These are phyloP conservation scores for Heterotilapia buettikoferi DNA, from an alignment of 2,113 vertebrate species.

Conservation along the genomic window DNA sequence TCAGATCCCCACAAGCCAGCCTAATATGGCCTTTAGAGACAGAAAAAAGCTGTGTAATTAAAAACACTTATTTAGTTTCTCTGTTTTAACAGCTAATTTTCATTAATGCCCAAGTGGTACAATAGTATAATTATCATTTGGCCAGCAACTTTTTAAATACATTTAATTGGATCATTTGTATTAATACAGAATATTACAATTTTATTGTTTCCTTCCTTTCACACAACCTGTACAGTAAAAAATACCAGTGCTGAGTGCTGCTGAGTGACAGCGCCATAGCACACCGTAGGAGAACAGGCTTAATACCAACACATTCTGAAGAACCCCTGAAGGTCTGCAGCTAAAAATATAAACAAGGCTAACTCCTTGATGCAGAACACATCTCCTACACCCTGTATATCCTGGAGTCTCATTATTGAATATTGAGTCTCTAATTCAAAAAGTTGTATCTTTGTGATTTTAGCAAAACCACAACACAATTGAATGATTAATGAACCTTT, in stretches of 20 bases:
- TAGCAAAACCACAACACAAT: not conserved
- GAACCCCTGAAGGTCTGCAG: constrained; percentile 49
- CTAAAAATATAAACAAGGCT: constrained; percentile 72
- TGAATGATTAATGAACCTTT: constrained; percentile 8
- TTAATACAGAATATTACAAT: constrained; percentile 5
- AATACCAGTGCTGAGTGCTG: not conserved
- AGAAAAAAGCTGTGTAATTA: constrained; percentile 10
- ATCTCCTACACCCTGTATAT: constrained; percentile 45
- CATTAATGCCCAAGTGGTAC: constrained; percentile 9
- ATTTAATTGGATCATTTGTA: constrained; percentile 34
- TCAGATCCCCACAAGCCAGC: constrained; percentile 9
- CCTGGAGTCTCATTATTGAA: constrained; percentile 1
- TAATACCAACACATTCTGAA: constrained; percentile 49
- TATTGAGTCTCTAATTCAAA: not conserved
- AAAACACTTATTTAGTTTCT: not conserved
- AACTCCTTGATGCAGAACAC: constrained; percentile 58
- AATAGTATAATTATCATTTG: not conserved
- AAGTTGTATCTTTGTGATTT: not conserved
- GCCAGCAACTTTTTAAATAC: not conserved
- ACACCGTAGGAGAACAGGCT: constrained; percentile 41
- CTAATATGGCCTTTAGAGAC: not conserved
- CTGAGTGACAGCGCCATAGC: constrained; percentile 28
- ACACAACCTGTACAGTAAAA: not conserved
- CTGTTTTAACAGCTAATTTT: constrained; percentile 11
- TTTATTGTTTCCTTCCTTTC: not conserved